Percentiles rank a stretch among this genome's conserved stretches.
phyloP scores from a whole-genome alignment of 1,140 invertebrate genomes.

The Aphelinus atriplicis region DNA sequence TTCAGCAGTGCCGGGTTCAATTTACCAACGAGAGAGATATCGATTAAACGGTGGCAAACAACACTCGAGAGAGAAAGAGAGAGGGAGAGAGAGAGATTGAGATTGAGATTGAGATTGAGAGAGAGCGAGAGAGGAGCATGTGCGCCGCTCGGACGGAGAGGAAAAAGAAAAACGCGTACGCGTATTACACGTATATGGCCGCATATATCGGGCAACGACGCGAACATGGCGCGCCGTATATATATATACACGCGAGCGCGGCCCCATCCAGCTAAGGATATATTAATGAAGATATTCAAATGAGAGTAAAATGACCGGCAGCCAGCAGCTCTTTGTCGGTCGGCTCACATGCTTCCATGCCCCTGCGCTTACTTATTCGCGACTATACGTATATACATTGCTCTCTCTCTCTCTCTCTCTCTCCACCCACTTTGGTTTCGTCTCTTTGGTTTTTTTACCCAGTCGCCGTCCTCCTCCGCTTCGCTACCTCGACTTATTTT shows the following conservation, averaged over 20 bases:
- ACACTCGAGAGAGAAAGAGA: no score
- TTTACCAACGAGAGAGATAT: constrained; percentile 47
- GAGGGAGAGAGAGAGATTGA: constrained; percentile 4
- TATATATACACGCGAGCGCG: constrained; percentile 21
- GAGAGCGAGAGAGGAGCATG: no score
- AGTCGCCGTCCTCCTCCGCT: no score
- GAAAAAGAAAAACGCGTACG: no score
- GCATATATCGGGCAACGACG: no score
- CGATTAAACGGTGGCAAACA: constrained; percentile 56
- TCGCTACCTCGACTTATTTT: no score
- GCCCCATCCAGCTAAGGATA: constrained; percentile 47
- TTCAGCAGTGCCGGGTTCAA: constrained; percentile 38
- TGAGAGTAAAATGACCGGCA: constrained; percentile 54
- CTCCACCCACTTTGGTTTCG: constrained; percentile 2
- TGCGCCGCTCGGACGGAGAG: no score
- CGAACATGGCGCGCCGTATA: neutral
- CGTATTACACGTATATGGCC: no score
- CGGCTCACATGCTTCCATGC: constrained; percentile 22
- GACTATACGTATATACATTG: constrained; percentile 52
- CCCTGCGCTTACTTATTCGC: constrained; percentile 48
- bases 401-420: constrained; percentile 25
- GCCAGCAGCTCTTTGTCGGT: constrained; percentile 50
- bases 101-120: neutral
- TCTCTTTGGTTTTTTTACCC: neutral
- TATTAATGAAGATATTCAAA: constrained; percentile 64